Percentiles rank a stretch among this genome's conserved stretches.
Conservation (phyloP, 53 echinoderm and acorn worm species). For the Astropecten irregularis region DNA sequence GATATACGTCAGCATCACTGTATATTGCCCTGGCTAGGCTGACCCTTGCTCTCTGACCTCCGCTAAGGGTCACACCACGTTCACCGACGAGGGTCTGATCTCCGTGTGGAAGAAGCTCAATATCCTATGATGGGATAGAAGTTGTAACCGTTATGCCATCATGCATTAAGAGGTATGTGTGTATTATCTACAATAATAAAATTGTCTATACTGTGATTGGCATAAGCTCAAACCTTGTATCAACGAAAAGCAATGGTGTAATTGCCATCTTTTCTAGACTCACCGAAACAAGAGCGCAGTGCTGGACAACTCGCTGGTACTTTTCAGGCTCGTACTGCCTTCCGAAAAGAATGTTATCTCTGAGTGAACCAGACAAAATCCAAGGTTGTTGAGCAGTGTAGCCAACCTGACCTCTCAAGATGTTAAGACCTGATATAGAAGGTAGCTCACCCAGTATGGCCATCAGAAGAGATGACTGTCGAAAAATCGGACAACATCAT, state of each 20-base stretch:
- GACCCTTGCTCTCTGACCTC: slow-evolving; percentile 92
- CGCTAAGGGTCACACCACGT: slow-evolving; percentile 92
- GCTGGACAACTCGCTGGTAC: slow-evolving; percentile 72
- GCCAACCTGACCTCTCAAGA: slow-evolving; percentile 65
- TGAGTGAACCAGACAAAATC: slow-evolving; percentile 87
- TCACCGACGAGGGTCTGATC: slow-evolving; percentile 94
- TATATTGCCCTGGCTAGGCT: slow-evolving; percentile 91
- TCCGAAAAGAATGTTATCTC: slow-evolving; percentile 91
- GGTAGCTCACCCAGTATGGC: slow-evolving; percentile 89
- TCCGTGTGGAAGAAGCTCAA: slow-evolving; percentile 71
- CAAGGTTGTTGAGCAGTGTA: slow-evolving; percentile 85
- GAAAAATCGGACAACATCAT: too few species aligned
- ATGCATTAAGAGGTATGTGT: too few species aligned
- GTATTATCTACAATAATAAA: not conserved
- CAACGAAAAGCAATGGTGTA: too few species aligned
- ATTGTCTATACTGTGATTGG: not conserved
- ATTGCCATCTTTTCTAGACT: not conserved
- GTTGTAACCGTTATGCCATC: too few species aligned
- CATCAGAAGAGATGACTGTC: slow-evolving; percentile 91
- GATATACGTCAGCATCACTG: slow-evolving; percentile 88
- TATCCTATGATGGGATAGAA: slow-evolving; percentile 57
- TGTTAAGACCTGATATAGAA: slow-evolving; percentile 59
- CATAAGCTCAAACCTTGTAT: too few species aligned
- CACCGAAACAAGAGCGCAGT: slow-evolving; percentile 91
- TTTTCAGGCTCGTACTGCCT: slow-evolving; percentile 59